Base-by-base conservation (phyloP, 2,113 vertebrate genomes). In the Cyanoliseus patagonus region DNA sequence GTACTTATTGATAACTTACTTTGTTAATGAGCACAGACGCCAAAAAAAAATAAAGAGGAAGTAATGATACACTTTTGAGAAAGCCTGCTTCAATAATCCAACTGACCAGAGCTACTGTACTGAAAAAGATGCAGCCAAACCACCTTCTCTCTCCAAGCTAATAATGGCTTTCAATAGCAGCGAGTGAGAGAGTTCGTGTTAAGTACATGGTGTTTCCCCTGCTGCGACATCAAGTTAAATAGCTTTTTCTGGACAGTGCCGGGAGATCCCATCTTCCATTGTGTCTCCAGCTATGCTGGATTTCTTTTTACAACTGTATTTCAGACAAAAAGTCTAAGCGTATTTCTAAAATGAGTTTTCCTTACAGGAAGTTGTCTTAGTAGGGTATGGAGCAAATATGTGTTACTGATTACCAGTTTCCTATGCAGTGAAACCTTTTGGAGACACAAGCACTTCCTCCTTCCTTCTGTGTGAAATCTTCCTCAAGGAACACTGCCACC, bases 101-200 rank as follows among this genome's bases (percentile, higher is more conserved):
- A 1, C 9, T 64, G 88, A 53, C 12, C 0, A 0, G 30, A 41
- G 28, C 52, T 86, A 62, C n/a, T 68, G 17, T 69, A 27, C 47
- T 47, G 31, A 0, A 11, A 84, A 84, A 92, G 23, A 81, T 41
- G 16, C n/a, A 85, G 73, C 41, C 68, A 79, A 93, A 83, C 7
- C 28, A 31, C 35, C 55, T 81, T 87, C 28, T 61, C 24, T 88
- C 17, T 63, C 70, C 33, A 37, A 37, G 55, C 24, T 92, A 59
- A 75, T 86, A 79, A 86, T 20, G 52, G 13, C 27, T 61, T 62
- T 89, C 70, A 72, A 8, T 57, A 49, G 39, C 41, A 35, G 18
- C 1, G 1, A 66, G 19, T 2, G 6, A 69, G 24, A 41, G 4
- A 37, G 35, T 3, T 9, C 1, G 1, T 25, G 24, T 28, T 33